Evolutionary conservation across 2,797 vertebrate genomes (phyloP), one percentile per base, ranked within the genome.

Genomic region (Orestias chungarensis): DNA sequence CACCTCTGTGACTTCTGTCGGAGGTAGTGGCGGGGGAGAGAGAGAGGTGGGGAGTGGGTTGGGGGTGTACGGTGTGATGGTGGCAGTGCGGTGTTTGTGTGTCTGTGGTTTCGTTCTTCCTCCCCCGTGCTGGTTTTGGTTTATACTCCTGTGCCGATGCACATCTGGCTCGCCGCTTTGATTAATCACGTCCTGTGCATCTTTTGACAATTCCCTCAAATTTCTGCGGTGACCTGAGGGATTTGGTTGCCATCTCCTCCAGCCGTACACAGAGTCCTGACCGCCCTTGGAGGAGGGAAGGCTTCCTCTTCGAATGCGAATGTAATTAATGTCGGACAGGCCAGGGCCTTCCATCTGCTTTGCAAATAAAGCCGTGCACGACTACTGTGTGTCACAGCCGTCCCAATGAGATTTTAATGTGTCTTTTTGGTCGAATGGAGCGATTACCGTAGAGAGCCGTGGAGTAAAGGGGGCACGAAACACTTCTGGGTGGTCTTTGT

Each of bases 281-380:
- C 87, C 83, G 82, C 87, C 86, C 81, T n/a, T 82, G 89, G 88
- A 93, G 90, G 89, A 91, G 83, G 87, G 85, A 90, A 71, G 74
- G 87, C 88, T 92, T 94, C 92, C 90, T 93, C 89, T 76, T 68
- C 4, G 89, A 91, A 93, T 94, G 93, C 89, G 88, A 94, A 93
- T 92, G 89, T 89, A 93, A 94, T 93, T 94, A 93, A 94, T 92
- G 90, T 87, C 40, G 88, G 87, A 87, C 86, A 74, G 86, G 90
- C 93, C 93, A 93, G 93, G 88, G 90, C 85, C 87, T 87, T 86
- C 91, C 93, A 94, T 94, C 93, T 93, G 93, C 91, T 93, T 92
- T 93, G 84, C 86, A 87, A 92, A 93, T 94, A 93, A 91, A 75
- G 82, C 74, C 75, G 79, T 62, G 88, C 83, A 87, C 80, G 86